Conservation (phyloP, 2,797 vertebrate species). For the Chaenodraco wilsoni region DNA sequence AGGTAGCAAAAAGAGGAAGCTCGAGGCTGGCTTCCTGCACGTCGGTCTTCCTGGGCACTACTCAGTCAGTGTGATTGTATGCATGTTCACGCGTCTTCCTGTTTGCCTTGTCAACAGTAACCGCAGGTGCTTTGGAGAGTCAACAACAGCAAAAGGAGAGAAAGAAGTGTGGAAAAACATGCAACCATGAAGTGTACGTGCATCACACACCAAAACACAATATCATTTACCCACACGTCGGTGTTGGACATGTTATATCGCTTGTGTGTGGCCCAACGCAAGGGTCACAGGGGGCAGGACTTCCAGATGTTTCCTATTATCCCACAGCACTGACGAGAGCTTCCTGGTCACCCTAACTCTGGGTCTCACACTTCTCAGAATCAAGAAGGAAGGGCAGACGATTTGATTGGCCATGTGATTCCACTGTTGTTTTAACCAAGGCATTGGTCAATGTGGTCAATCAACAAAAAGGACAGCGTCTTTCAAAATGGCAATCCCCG, state of each 20-base stretch:
- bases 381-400: slow-evolving; percentile 39
- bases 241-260: slow-evolving; percentile 31
- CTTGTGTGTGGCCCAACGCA: slow-evolving; percentile 68
- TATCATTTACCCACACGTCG: neutral
- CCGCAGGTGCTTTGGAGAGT: slow-evolving; percentile 50
- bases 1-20: slow-evolving; percentile 54
- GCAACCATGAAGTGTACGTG: neutral
- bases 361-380: slow-evolving; percentile 39
- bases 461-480: slow-evolving; percentile 9
- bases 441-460: slow-evolving; percentile 42
- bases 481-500: slow-evolving; percentile 24
- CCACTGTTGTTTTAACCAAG: slow-evolving; percentile 34
- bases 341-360: slow-evolving; percentile 60
- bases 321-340: slow-evolving; percentile 52
- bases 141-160: slow-evolving; percentile 38
- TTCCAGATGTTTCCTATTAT: slow-evolving; percentile 83
- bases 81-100: slow-evolving; percentile 52
- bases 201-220: slow-evolving; percentile 9
- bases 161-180: neutral
- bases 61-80: slow-evolving; percentile 29
- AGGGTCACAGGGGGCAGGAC: slow-evolving; percentile 54
- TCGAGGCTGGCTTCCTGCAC: slow-evolving; percentile 53
- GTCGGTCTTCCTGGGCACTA: slow-evolving; percentile 49
- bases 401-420: slow-evolving; percentile 34
- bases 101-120: slow-evolving; percentile 46